Evolutionary conservation across 2,113 vertebrate species (phyloP).

Genomic region (Andinoacara biseriatus): DNA sequence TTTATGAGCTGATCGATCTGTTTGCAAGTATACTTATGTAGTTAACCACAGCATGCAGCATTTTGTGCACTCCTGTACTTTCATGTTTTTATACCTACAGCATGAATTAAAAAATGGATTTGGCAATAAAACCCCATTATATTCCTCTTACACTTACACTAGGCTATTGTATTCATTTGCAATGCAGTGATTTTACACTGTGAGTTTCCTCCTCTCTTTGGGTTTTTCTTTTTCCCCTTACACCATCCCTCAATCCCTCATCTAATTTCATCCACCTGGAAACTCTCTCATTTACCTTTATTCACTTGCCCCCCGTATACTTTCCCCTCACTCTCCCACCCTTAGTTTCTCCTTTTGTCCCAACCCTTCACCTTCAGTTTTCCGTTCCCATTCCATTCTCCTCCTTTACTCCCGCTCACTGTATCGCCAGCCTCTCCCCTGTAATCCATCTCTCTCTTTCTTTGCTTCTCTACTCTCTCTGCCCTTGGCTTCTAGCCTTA

Average conservation of each 20-base stretch:
- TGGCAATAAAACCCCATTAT: slow-evolving; percentile 17
- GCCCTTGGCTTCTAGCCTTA: slow-evolving; percentile 53
- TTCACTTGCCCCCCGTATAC: slow-evolving; percentile 7
- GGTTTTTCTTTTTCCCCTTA: slow-evolving; percentile 26
- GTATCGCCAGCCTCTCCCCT: background rate
- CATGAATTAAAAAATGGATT: slow-evolving; percentile 29
- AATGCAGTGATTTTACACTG: slow-evolving; percentile 10
- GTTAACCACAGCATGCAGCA: background rate
- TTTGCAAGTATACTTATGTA: slow-evolving; percentile 7
- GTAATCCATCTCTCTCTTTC: slow-evolving; percentile 7
- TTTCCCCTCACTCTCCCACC: slow-evolving; percentile 17
- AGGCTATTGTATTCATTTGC: slow-evolving; percentile 15
- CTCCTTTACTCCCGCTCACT: slow-evolving; percentile 1
- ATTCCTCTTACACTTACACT: background rate
- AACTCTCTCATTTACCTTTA: slow-evolving; percentile 53
- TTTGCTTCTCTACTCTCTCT: slow-evolving; percentile 20
- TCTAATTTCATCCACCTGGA: slow-evolving; percentile 60
- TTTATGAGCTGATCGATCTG: slow-evolving; percentile 39
- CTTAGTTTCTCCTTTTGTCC: slow-evolving; percentile 34
- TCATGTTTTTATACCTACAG: background rate
- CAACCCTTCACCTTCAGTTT: slow-evolving; percentile 33
- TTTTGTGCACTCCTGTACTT: background rate
- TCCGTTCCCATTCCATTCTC: slow-evolving; percentile 12
- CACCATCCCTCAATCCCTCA: slow-evolving; percentile 63
- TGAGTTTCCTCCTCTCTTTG: slow-evolving; percentile 1